A percentile compares a stretch with the other conserved stretches of the same genome.
phyloP scores from a whole-genome alignment of 1,140 invertebrate species.

The Stegodyphus dumicola region DNA sequence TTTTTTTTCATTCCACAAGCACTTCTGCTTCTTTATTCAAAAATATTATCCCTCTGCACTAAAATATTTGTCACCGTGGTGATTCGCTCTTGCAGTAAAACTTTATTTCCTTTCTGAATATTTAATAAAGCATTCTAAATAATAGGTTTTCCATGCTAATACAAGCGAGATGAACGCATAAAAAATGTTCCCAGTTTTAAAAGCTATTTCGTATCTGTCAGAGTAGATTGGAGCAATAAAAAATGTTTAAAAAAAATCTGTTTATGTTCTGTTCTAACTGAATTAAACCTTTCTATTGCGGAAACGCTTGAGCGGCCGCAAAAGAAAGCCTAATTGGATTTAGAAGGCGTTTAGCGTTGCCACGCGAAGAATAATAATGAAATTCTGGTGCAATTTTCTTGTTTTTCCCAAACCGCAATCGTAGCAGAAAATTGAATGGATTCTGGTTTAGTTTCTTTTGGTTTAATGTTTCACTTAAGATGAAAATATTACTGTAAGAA shows the following conservation, averaged over 20 bases:
- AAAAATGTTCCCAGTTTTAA: neutral
- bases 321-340: conserved; percentile 37
- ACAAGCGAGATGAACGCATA: neutral
- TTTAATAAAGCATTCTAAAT: conserved; percentile 32
- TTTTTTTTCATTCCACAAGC: no score
- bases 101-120: conserved; percentile 21
- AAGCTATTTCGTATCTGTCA: neutral
- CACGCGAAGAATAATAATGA: conserved; percentile 29
- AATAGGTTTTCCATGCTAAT: conserved; percentile 37
- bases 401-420: neutral
- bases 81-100: neutral
- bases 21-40: no score
- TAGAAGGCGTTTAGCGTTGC: conserved; percentile 33
- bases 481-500: neutral
- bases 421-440: conserved; percentile 9
- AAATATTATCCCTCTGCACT: neutral
- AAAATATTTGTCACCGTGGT: conserved; percentile 24
- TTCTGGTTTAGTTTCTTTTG: neutral
- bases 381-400: neutral
- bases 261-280: conserved; percentile 29
- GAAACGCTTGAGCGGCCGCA: conserved; percentile 6
- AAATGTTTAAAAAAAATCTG: neutral
- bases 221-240: neutral
- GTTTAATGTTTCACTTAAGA: neutral
- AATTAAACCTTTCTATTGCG: conserved; percentile 20